phyloP scores from a whole-genome alignment of 2,888 invertebrate genomes.

The Gastracanthus pulcherrimus region DNA sequence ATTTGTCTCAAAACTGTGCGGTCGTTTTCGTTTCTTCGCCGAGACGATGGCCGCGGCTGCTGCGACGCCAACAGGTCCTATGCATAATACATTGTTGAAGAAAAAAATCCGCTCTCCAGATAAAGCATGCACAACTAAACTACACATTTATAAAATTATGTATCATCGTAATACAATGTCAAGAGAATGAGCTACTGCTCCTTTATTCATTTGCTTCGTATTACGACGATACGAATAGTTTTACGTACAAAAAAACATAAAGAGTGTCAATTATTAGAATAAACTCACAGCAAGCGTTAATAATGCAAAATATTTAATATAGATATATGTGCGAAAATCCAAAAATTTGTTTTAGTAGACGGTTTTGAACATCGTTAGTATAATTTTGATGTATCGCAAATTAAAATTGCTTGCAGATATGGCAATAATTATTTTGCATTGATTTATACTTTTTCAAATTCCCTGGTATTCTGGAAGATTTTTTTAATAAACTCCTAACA shows the following conservation, averaged over 20 bases:
- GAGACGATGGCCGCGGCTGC: constrained; percentile 98
- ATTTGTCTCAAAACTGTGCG: constrained; percentile 98
- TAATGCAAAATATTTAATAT: constrained; percentile 13
- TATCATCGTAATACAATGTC: constrained; percentile 8
- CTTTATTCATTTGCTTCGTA: neutral
- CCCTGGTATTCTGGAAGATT: neutral
- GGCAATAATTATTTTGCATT: neutral
- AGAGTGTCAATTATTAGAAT: constrained; percentile 3
- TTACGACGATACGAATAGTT: neutral
- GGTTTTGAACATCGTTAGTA: neutral
- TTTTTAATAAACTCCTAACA: too few relatives aligned
- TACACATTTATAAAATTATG: constrained; percentile 42
- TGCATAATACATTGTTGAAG: constrained; percentile 42
- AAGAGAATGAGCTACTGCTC: neutral
- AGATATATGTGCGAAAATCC: constrained; percentile 27
- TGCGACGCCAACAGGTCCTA: constrained; percentile 96
- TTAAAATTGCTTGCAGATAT: neutral
- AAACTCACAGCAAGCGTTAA: constrained; percentile 28
- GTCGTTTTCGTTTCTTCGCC: constrained; percentile 95
- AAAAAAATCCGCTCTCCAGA: constrained; percentile 16
- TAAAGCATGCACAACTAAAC: constrained; percentile 51
- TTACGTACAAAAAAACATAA: constrained; percentile 18
- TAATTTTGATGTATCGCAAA: constrained; percentile 9
- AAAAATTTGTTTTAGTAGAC: constrained; percentile 11
- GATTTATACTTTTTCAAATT: neutral